These are phyloP conservation scores for Rhynchotus rufescens DNA, from an alignment of 2,797 vertebrate species.

Conservation along the genomic window DNA sequence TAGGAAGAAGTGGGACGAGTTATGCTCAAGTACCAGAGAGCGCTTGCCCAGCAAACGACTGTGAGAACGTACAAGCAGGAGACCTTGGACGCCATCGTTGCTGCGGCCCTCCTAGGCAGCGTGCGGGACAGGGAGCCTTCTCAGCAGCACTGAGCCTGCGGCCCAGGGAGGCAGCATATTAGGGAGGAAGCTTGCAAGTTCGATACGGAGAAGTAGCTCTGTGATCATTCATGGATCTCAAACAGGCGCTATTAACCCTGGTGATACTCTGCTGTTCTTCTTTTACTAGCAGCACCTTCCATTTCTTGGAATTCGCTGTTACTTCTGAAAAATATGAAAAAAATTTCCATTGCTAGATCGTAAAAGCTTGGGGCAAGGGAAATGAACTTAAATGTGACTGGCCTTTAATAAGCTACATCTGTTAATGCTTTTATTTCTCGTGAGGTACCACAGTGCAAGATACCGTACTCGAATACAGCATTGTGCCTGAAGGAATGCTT, in stretches of 20 bases:
- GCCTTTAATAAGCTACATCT: not conserved
- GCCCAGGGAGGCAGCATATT: constrained; percentile 84
- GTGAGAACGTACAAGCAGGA: constrained; percentile 96
- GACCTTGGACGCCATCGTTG: constrained; percentile 97
- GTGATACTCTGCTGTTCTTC: constrained; percentile 60
- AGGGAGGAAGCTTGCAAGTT: constrained; percentile 79
- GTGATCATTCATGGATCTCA: constrained; percentile 75
- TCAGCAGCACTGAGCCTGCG: constrained; percentile 78
- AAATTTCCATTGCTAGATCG: constrained; percentile 14
- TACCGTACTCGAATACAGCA: not conserved
- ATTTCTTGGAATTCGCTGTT: constrained; percentile 67
- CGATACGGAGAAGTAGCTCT: constrained; percentile 81
- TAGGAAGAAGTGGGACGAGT: constrained; percentile 93
- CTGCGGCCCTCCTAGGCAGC: constrained; percentile 82
- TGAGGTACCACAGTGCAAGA: not conserved
- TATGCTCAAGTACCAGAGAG: constrained; percentile 95
- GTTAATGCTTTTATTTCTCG: not conserved
- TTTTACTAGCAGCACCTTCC: constrained; percentile 36
- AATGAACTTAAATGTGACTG: not conserved
- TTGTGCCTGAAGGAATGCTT: not conserved
- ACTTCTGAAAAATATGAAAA: constrained; percentile 81
- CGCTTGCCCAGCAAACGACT: constrained; percentile 96
- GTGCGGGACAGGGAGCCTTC: constrained; percentile 79
- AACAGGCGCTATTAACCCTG: constrained; percentile 26
- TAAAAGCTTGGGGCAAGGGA: constrained; percentile 27